A percentile compares a stretch with the other conserved stretches of the same genome.
Conservation (phyloP, 2,113 vertebrate species). For the Zingel zingel region DNA sequence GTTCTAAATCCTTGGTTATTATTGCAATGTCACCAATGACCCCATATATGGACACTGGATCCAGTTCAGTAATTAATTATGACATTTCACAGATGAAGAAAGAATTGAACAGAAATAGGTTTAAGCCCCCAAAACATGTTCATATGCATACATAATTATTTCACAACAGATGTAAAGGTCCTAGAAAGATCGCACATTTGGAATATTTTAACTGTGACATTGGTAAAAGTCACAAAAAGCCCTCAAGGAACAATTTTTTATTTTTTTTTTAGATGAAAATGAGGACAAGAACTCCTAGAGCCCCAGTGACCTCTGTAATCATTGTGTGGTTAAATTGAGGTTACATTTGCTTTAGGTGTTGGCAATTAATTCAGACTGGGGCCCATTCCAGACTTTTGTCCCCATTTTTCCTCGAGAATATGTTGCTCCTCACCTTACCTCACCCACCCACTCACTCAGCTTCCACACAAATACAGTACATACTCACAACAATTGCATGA, state of each 20-base stretch:
- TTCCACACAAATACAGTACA: conserved; percentile 18
- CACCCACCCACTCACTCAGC: conserved; percentile 9
- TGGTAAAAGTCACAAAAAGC: conserved; percentile 72
- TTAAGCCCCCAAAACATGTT: conserved; percentile 21
- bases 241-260: conserved; percentile 53
- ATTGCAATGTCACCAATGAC: neutral
- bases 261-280: conserved; percentile 45
- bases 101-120: conserved; percentile 7
- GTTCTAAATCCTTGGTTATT: neutral
- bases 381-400: conserved; percentile 52
- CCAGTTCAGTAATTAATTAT: conserved; percentile 9
- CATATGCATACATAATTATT: conserved; percentile 38
- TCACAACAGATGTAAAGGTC: conserved; percentile 39
- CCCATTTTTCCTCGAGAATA: conserved; percentile 53
- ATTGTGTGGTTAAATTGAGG: conserved; percentile 64
- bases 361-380: conserved; percentile 71
- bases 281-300: conserved; percentile 67
- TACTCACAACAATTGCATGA: neutral
- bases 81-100: conserved; percentile 4
- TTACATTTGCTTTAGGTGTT: conserved; percentile 74
- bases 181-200: conserved; percentile 36
- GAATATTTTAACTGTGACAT: conserved; percentile 71
- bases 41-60: neutral
- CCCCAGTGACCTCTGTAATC: conserved; percentile 71
- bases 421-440: conserved; percentile 15